Evolutionary conservation across 2,797 vertebrate species (phyloP).

Genomic region (Pagetopsis macropterus): DNA sequence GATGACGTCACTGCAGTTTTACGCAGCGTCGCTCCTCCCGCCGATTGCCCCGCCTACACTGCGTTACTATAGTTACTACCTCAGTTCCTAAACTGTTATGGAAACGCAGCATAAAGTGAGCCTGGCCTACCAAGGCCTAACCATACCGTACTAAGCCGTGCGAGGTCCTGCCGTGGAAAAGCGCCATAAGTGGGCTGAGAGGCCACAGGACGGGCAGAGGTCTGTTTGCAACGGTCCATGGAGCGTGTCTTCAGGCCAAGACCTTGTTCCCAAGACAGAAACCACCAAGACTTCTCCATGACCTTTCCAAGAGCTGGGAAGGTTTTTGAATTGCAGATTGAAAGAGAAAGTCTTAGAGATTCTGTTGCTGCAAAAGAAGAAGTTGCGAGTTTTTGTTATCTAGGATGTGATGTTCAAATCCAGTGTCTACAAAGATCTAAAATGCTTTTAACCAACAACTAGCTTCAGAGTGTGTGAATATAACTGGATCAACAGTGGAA

Average conservation of each 20-base stretch:
- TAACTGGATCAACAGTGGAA: background rate
- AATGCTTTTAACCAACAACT: background rate
- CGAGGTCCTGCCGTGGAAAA: too few species aligned
- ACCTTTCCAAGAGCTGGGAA: conserved; percentile 43
- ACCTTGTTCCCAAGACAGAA: conserved; percentile 45
- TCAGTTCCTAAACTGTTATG: too few species aligned
- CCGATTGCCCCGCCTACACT: too few species aligned
- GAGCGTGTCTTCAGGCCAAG: conserved; percentile 53
- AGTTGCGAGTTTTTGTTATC: background rate
- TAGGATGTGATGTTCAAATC: background rate
- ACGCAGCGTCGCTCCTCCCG: too few species aligned
- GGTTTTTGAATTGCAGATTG: conserved; percentile 16
- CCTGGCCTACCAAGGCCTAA: too few species aligned
- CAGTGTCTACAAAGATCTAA: background rate
- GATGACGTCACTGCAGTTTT: too few species aligned
- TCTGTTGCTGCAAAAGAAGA: background rate
- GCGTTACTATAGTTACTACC: too few species aligned
- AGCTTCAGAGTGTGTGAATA: background rate
- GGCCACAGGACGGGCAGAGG: conserved; percentile 41
- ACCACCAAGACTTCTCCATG: conserved; percentile 29
- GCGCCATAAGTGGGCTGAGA: conserved; percentile 14
- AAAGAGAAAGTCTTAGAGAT: conserved; percentile 5
- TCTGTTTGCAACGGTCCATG: conserved; percentile 49
- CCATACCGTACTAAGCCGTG: too few species aligned
- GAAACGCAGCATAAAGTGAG: too few species aligned